These are phyloP conservation scores for Sinonovacula constricta DNA, from an alignment of 1,140 invertebrate species.

Conservation along the genomic window DNA sequence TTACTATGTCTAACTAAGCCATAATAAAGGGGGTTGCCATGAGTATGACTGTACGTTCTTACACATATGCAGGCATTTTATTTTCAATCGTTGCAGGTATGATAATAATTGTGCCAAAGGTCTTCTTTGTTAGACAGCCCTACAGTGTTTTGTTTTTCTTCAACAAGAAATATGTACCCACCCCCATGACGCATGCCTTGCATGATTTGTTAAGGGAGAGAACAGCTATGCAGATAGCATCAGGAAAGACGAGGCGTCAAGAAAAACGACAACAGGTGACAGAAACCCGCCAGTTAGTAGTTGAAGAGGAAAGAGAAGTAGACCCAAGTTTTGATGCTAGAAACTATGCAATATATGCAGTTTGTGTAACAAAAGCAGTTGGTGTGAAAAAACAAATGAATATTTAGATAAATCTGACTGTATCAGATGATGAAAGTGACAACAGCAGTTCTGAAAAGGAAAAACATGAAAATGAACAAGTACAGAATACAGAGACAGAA, in stretches of 20 bases:
- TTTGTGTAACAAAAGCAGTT: conserved; percentile 29
- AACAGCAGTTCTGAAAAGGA: no score
- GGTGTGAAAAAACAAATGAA: conserved; percentile 45
- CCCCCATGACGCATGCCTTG: neutral
- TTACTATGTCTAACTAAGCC: no score
- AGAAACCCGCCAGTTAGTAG: no score
- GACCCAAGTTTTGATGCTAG: conserved; percentile 40
- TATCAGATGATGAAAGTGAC: neutral
- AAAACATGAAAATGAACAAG: neutral
- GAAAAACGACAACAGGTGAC: no score
- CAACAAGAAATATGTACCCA: conserved; percentile 26
- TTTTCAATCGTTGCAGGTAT: conserved; percentile 25
- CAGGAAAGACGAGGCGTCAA: no score
- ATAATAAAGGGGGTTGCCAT: conserved; percentile 23
- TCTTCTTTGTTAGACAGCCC: conserved; percentile 19
- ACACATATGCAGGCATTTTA: conserved; percentile 23
- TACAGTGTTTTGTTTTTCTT: neutral
- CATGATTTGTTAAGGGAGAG: neutral
- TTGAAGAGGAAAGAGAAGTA: neutral
- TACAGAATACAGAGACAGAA: conserved; percentile 8
- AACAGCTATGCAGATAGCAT: no score
- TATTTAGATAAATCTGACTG: conserved; percentile 36
- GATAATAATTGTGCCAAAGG: conserved; percentile 21
- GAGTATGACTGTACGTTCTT: neutral
- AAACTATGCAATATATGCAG: conserved; percentile 29